Base-by-base conservation (phyloP, 2,888 invertebrate genomes). In the Himalopsyche tibetana region DNA sequence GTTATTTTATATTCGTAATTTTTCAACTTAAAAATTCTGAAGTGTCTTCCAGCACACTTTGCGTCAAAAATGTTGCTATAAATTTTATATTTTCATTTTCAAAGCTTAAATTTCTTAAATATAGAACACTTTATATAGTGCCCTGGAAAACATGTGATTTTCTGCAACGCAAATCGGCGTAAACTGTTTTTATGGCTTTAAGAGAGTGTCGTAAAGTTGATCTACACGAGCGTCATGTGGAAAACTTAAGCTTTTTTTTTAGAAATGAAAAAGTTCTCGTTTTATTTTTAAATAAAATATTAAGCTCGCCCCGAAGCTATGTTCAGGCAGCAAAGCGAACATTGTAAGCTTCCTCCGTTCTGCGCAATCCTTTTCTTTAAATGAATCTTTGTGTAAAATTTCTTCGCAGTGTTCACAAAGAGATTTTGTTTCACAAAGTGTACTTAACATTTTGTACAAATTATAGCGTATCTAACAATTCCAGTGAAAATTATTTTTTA, bases 121-220 rank as follows among this genome's bases (percentile, higher is more conserved):
- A 9, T 63, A 63, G 8, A 63, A 63, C 19, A 63, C 51, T 51
- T 51, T 19, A 19, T 19, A 63, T 19, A 19, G 19, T 63, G 19
- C 63, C 51, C 9, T 19, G 19, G 36, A 74, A 74, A 38, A 74
- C 38, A 74, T 74, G 36, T 12, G 74, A 74, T 74, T 74, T 74
- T 74, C 38, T 74, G 28, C 36, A 9, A 38, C 74, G 74, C 74
- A 74, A 74, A 74, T 74, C 74, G 74, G 74, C 38, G 74, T 74
- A 74, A 74, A 74, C 28, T 74, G 74, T 74, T 36, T 74, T 74
- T 74, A 74, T 74, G 36, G 74, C 36, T 74, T 74, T 74, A 36
- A 36, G 36, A 69, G 69, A 15, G 74, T 36, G 36, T 74, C 74
- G 74, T 74, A 74, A 74, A 74, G 38, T 74, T 74, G 74, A 74